Conservation (phyloP, 2,888 invertebrate species). For the Drosophila barbarae region DNA sequence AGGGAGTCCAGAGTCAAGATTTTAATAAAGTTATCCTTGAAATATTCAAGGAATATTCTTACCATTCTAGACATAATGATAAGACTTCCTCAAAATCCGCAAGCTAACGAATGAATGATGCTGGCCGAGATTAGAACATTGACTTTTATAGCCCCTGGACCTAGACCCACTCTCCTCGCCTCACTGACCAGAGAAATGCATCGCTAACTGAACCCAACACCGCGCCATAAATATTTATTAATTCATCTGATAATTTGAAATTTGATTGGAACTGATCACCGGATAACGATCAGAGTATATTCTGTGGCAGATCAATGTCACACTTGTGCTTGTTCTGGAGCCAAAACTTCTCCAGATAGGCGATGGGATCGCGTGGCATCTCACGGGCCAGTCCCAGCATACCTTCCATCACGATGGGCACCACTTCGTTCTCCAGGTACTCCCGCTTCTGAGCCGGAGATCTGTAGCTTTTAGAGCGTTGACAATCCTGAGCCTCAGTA, state of each 20-base stretch:
- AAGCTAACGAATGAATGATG: constrained; percentile 59
- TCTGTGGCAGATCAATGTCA: constrained; percentile 45
- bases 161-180: constrained; percentile 20
- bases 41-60: constrained; percentile 17
- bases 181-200: constrained; percentile 42
- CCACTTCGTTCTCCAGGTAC: constrained; percentile 47
- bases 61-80: constrained; percentile 70
- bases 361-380: constrained; percentile 55
- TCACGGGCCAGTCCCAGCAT: constrained; percentile 59
- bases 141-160: constrained; percentile 51
- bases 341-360: constrained; percentile 56
- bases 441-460: constrained; percentile 35
- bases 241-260: constrained; percentile 49
- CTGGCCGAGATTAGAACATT: neutral
- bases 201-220: constrained; percentile 26
- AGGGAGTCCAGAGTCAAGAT: neutral
- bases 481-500: constrained; percentile 1
- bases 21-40: neutral
- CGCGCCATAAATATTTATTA: constrained; percentile 52
- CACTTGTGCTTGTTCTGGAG: constrained; percentile 55
- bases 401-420: constrained; percentile 62
- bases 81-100: constrained; percentile 23
- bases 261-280: constrained; percentile 30
- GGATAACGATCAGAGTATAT: constrained; percentile 35
- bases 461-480: constrained; percentile 2